A percentile compares a stretch with the other conserved stretches of the same genome.
These are phyloP conservation scores for Drosophila prosaltans DNA, from an alignment of 1,140 invertebrate genomes.

Conservation along the genomic window DNA sequence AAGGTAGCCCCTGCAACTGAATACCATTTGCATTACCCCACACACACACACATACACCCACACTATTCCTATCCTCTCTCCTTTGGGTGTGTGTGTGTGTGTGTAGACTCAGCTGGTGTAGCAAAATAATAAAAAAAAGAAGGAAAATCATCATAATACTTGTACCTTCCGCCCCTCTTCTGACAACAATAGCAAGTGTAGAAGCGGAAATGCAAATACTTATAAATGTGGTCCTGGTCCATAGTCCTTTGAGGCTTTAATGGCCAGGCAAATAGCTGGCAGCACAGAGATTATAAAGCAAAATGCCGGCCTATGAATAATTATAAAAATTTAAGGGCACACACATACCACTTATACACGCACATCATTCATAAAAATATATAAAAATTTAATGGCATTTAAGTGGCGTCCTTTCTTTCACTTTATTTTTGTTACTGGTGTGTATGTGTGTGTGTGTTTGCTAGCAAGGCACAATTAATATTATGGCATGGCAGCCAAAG, in stretches of 20 bases:
- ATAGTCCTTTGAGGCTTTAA: slow-evolving; percentile 42
- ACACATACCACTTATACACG: slow-evolving; percentile 32
- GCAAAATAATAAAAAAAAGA: not conserved
- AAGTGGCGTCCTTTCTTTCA: slow-evolving; percentile 62
- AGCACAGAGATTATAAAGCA: slow-evolving; percentile 54
- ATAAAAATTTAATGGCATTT: slow-evolving; percentile 80
- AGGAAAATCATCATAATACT: slow-evolving; percentile 57
- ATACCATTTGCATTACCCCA: no score
- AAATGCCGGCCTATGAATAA: slow-evolving; percentile 63
- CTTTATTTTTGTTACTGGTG: slow-evolving; percentile 20
- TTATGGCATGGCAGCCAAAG: slow-evolving; percentile 76
- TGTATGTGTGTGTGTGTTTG: slow-evolving; percentile 25
- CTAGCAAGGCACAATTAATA: slow-evolving; percentile 71
- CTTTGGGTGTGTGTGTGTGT: slow-evolving; percentile 10
- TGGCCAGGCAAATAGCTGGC: slow-evolving; percentile 65
- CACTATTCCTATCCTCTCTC: not conserved
- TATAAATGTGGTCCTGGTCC: slow-evolving; percentile 7
- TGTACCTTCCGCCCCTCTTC: slow-evolving; percentile 1
- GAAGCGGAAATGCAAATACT: slow-evolving; percentile 61
- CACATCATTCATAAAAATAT: slow-evolving; percentile 59
- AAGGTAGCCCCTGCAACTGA: slow-evolving; percentile 15
- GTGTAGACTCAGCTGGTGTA: slow-evolving; percentile 50
- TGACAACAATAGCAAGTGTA: slow-evolving; percentile 41
- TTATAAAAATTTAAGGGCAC: slow-evolving; percentile 69
- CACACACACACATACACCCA: not conserved